phyloP scores from a whole-genome alignment of 2,888 invertebrate species.

The Drosophila hawaiiensis region DNA sequence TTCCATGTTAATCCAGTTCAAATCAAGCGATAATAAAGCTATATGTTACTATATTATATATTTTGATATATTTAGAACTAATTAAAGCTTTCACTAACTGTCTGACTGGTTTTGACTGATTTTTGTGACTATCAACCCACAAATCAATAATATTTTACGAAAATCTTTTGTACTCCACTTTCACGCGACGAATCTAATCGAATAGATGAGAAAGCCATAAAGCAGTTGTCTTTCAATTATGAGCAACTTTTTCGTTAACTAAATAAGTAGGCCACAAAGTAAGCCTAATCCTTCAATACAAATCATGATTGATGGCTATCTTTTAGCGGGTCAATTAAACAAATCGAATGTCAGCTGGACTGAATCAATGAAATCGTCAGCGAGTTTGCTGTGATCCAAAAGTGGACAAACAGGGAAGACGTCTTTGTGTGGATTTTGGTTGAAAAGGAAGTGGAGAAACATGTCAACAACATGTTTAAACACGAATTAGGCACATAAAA shows the following conservation, averaged over 20 bases:
- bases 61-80: neutral
- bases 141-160: neutral
- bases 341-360: constrained; percentile 65
- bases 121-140: neutral
- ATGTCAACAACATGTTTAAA: constrained; percentile 80
- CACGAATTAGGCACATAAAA: constrained; percentile 81
- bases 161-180: constrained; percentile 7
- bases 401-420: constrained; percentile 21
- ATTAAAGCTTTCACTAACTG: neutral
- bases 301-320: constrained; percentile 75
- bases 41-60: too few species aligned
- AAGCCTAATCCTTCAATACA: constrained; percentile 2
- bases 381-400: neutral
- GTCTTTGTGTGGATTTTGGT: constrained; percentile 13
- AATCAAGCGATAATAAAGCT: neutral
- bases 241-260: constrained; percentile 47
- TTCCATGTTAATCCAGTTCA: neutral
- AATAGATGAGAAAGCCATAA: constrained; percentile 7
- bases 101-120: neutral
- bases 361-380: constrained; percentile 35
- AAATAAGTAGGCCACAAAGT: constrained; percentile 49
- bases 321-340: constrained; percentile 75
- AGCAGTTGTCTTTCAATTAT: constrained; percentile 20
- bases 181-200: constrained; percentile 7
- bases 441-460: constrained; percentile 20